These are phyloP conservation scores for Etheostoma cragini DNA, from an alignment of 2,113 vertebrate species.

Conservation along the genomic window DNA sequence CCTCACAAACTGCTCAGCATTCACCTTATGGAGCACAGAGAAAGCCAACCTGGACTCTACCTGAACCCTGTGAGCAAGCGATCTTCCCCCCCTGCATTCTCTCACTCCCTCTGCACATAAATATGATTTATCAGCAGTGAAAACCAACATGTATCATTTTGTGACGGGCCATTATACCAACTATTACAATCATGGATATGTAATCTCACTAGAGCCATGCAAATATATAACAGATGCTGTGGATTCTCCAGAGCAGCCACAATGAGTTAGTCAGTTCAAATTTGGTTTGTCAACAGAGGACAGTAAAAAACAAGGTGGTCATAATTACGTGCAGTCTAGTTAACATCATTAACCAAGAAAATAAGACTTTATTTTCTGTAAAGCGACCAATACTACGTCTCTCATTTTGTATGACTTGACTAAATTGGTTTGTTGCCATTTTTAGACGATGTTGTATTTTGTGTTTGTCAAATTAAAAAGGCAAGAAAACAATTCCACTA, in stretches of 20 bases:
- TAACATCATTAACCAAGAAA: background rate
- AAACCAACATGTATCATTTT: slow-evolving; percentile 45
- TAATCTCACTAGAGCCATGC: slow-evolving; percentile 49
- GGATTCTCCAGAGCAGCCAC: slow-evolving; percentile 34
- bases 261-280: slow-evolving; percentile 27
- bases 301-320: slow-evolving; percentile 18
- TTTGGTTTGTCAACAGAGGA: slow-evolving; percentile 34
- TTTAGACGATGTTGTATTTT: background rate
- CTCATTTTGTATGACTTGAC: too few species aligned
- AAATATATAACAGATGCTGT: slow-evolving; percentile 65
- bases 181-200: slow-evolving; percentile 39
- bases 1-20: slow-evolving; percentile 34
- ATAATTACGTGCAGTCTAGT: slow-evolving; percentile 6
- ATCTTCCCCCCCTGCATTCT: slow-evolving; percentile 25
- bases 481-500: background rate
- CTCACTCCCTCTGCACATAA: background rate
- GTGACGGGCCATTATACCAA: slow-evolving; percentile 39
- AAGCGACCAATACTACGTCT: background rate
- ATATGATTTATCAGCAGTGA: slow-evolving; percentile 53
- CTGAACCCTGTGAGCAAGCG: slow-evolving; percentile 40
- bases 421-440: background rate
- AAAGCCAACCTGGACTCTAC: slow-evolving; percentile 44
- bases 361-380: too few species aligned
- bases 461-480: background rate
- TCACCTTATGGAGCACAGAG: slow-evolving; percentile 23